phyloP scores from a whole-genome alignment of 2,888 invertebrate genomes.

The Orchesellides sinensis region DNA sequence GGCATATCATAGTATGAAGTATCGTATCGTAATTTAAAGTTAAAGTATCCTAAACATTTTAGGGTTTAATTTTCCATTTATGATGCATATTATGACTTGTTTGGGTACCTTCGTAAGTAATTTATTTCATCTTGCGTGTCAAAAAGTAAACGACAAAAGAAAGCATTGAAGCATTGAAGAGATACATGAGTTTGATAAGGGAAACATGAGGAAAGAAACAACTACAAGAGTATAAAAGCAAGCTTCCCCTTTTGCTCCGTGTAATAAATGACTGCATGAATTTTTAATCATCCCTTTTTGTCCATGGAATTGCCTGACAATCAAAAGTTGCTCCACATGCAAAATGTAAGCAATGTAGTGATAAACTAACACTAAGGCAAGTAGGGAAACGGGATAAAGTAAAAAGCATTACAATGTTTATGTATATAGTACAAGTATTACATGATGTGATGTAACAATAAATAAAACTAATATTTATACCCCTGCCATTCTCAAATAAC shows the following conservation, averaged over 20 bases:
- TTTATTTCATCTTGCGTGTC: background rate
- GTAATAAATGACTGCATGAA: constrained; percentile 51
- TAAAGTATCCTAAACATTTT: too few species aligned
- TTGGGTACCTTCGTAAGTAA: too few species aligned
- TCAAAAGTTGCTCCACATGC: constrained; percentile 47
- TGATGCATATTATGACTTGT: too few species aligned
- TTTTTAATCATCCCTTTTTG: constrained; percentile 38
- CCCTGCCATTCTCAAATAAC: too few species aligned
- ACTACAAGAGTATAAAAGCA: background rate
- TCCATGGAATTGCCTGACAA: constrained; percentile 35
- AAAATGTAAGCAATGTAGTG: background rate
- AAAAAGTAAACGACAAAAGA: background rate
- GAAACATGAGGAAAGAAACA: constrained; percentile 22
- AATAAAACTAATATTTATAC: too few species aligned
- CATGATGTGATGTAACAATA: too few species aligned
- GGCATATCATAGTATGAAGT: too few species aligned
- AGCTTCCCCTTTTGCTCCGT: constrained; percentile 33
- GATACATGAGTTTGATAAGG: background rate
- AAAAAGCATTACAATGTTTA: constrained; percentile 1
- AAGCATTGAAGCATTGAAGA: background rate
- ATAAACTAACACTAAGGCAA: too few species aligned
- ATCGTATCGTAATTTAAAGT: too few species aligned
- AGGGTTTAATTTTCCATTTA: too few species aligned
- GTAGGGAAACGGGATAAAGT: background rate
- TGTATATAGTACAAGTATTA: background rate